A percentile compares a stretch with the other conserved stretches of the same genome.
Conservation (phyloP, 2,113 vertebrate genomes). For the Cricetomys ansorgei region DNA sequence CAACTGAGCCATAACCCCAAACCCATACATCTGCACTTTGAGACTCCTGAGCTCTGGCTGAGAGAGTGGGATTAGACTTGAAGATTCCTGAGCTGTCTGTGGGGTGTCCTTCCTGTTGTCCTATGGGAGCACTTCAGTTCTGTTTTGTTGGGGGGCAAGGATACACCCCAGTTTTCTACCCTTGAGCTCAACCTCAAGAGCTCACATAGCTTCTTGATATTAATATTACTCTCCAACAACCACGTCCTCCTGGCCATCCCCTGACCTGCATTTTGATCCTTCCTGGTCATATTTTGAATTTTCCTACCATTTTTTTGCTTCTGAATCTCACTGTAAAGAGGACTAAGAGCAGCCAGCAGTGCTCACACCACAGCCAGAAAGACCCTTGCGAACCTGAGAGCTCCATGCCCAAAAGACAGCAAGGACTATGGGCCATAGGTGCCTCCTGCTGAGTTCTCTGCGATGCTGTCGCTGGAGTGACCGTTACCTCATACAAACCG, state of each 20-base stretch:
- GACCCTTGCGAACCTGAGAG: no score
- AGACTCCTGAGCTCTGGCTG: neutral
- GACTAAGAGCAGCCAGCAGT: neutral
- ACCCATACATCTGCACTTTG: neutral
- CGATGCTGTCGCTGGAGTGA: accelerated
- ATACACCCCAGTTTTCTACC: no score
- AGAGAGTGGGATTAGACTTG: no score
- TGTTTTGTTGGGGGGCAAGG: neutral
- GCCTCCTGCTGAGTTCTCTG: accelerated
- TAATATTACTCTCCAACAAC: no score
- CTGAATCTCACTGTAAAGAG: neutral
- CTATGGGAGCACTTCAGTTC: neutral
- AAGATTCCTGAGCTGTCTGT: neutral
- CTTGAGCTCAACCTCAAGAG: no score
- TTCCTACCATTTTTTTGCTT: neutral
- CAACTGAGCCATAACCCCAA: no score
- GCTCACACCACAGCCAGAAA: no score
- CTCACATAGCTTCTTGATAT: neutral
- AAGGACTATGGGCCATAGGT: accelerated
- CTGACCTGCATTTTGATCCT: neutral
- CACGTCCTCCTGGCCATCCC: no score
- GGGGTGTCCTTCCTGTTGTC: neutral
- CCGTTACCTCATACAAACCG: neutral
- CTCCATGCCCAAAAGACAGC: neutral
- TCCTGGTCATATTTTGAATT: neutral